Percentiles rank a stretch among this genome's conserved stretches.
phyloP scores from a whole-genome alignment of 2,113 vertebrate species.

The Brachyistius frenatus region DNA sequence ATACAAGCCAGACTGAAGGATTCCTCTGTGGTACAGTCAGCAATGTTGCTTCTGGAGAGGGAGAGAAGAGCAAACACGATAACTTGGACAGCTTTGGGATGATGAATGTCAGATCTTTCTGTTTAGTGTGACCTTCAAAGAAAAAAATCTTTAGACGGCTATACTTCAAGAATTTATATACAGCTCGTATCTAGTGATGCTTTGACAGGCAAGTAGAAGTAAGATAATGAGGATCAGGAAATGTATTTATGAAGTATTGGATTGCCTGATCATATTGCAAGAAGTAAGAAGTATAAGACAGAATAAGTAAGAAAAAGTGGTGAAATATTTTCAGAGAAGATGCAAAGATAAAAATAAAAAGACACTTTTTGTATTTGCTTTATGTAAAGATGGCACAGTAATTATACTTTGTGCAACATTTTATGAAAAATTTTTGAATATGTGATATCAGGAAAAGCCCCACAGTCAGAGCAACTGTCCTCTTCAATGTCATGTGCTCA shows the following conservation, averaged over 20 bases:
- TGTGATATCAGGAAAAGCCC: not conserved
- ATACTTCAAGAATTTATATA: not conserved
- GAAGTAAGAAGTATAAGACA: too few relatives aligned
- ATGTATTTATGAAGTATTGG: too few relatives aligned
- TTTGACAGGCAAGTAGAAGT: too few relatives aligned
- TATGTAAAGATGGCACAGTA: not conserved
- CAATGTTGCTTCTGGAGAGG: constrained; percentile 38
- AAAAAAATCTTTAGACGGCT: not conserved
- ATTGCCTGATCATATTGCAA: too few relatives aligned
- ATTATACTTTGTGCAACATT: not conserved
- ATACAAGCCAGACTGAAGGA: constrained; percentile 51
- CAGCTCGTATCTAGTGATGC: too few relatives aligned
- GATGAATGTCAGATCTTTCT: constrained; percentile 26
- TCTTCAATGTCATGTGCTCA: constrained; percentile 38
- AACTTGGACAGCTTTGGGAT: constrained; percentile 15
- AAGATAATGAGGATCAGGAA: too few relatives aligned
- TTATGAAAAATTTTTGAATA: not conserved
- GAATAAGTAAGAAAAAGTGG: not conserved
- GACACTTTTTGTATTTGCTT: not conserved
- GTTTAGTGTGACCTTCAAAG: not conserved
- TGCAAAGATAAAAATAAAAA: not conserved
- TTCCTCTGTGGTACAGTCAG: constrained; percentile 55
- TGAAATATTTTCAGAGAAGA: not conserved
- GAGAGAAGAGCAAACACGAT: constrained; percentile 39
- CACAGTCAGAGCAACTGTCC: constrained; percentile 19